Conservation (phyloP, 2,888 invertebrate species). For the Kryphioiulus occultus region DNA sequence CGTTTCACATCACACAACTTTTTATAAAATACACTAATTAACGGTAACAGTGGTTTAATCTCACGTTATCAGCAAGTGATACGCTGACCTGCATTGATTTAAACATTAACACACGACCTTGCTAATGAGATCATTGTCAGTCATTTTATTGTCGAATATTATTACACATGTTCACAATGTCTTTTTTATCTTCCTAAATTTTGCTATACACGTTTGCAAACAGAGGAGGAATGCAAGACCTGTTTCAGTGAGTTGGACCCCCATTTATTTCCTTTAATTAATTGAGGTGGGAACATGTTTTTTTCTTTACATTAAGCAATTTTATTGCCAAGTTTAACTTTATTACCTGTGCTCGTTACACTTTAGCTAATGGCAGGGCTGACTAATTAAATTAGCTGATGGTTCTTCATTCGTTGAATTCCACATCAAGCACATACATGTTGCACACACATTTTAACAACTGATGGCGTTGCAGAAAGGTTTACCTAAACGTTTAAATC, state of each 20-base stretch:
- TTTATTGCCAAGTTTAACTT: not conserved
- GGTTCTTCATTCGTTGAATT: not conserved
- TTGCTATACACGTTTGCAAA: not conserved
- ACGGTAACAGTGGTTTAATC: not conserved
- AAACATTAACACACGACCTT: not conserved
- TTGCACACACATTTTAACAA: not conserved
- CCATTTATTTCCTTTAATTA: not conserved
- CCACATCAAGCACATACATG: not conserved
- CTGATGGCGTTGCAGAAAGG: not conserved
- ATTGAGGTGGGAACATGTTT: not conserved
- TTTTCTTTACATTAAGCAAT: not conserved
- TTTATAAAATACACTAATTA: not conserved
- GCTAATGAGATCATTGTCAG: not conserved
- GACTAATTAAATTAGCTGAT: not conserved
- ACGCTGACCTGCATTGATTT: not conserved
- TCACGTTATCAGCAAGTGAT: not conserved
- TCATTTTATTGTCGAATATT: not conserved
- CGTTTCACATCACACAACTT: no score
- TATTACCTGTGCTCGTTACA: no score
- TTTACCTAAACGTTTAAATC: no score
- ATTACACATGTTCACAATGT: not conserved
- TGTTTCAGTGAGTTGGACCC: constrained; percentile 37
- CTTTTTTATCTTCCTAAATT: constrained; percentile 27
- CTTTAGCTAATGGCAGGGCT: not conserved
- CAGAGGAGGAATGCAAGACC: constrained; percentile 43